Conservation (phyloP, 2,113 vertebrate species). For the Mesembrinibis cayennensis region DNA sequence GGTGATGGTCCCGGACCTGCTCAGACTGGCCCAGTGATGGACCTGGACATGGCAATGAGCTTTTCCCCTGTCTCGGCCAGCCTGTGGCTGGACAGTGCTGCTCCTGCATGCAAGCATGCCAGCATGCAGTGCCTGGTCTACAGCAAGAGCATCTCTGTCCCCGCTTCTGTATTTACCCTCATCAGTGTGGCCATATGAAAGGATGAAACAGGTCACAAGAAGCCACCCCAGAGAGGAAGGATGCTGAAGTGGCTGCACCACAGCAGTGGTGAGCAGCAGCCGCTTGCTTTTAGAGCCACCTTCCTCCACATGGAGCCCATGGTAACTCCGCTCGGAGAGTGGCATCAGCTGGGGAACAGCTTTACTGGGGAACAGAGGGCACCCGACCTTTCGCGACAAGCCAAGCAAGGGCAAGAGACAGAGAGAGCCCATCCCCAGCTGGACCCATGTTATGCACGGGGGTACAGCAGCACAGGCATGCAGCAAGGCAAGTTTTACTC, state of each 20-base stretch:
- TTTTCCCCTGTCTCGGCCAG: background rate
- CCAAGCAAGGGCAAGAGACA: background rate
- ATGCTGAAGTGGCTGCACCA: background rate
- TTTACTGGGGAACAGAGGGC: accelerated
- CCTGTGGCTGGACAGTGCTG: background rate
- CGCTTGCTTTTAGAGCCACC: background rate
- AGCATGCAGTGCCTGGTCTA: background rate
- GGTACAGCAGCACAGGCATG: background rate
- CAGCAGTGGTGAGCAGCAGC: accelerated
- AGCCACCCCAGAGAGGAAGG: background rate
- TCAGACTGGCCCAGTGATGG: background rate
- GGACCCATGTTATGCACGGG: background rate
- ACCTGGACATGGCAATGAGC: background rate
- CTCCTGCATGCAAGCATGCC: background rate
- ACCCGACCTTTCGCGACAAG: accelerated
- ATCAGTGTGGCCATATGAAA: background rate
- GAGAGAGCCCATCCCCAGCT: background rate
- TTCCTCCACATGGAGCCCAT: background rate
- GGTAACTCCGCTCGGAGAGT: accelerated
- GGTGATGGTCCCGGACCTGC: background rate
- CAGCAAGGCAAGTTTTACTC: background rate
- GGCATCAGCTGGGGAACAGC: background rate
- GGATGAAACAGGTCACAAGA: background rate
- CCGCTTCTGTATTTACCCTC: background rate
- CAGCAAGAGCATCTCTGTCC: background rate